Conservation (phyloP, 2,797 vertebrate species). For the Centropyge bicolor region DNA sequence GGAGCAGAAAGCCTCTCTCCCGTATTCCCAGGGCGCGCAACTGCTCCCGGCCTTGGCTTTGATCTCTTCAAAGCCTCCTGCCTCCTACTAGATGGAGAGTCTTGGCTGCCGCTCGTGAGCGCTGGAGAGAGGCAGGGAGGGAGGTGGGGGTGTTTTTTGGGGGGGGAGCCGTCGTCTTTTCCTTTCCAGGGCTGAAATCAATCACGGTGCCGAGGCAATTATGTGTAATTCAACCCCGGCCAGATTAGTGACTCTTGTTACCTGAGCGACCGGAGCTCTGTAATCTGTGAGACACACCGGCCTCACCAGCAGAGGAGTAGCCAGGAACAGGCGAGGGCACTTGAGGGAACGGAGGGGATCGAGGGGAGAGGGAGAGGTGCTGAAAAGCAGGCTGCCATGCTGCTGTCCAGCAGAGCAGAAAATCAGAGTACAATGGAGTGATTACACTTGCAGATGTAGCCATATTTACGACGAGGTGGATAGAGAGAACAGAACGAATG, state of each 20-base stretch:
- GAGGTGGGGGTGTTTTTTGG: constrained; percentile 66
- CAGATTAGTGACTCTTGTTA: constrained; percentile 98
- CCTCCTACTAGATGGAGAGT: constrained; percentile 99
- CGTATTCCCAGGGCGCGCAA: constrained; percentile 99
- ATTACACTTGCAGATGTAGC: constrained; percentile 99
- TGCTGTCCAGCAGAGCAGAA: constrained; percentile 97
- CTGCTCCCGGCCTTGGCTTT: constrained; percentile 99
- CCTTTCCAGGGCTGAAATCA: constrained; percentile 96
- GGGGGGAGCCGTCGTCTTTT: constrained; percentile 66
- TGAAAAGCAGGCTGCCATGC: constrained; percentile 90
- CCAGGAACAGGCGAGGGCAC: constrained; percentile 88
- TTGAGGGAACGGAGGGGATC: constrained; percentile 64
- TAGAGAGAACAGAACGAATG: constrained; percentile 58
- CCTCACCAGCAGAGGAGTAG: constrained; percentile 68
- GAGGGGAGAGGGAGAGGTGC: constrained; percentile 83
- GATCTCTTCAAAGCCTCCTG: constrained; percentile 99
- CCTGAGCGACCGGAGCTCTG: constrained; percentile 91
- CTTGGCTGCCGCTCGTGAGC: constrained; percentile 97
- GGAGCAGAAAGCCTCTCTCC: constrained; percentile 94
- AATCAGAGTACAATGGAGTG: constrained; percentile 96
- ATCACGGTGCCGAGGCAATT: constrained; percentile 98
- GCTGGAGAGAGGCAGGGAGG: constrained; percentile 84
- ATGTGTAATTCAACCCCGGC: constrained; percentile 96
- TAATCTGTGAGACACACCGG: constrained; percentile 79
- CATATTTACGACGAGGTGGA: constrained; percentile 85